Evolutionary conservation across 2,888 invertebrate genomes (phyloP), one percentile per base, ranked within the genome.

Genomic region (Biston betularia): DNA sequence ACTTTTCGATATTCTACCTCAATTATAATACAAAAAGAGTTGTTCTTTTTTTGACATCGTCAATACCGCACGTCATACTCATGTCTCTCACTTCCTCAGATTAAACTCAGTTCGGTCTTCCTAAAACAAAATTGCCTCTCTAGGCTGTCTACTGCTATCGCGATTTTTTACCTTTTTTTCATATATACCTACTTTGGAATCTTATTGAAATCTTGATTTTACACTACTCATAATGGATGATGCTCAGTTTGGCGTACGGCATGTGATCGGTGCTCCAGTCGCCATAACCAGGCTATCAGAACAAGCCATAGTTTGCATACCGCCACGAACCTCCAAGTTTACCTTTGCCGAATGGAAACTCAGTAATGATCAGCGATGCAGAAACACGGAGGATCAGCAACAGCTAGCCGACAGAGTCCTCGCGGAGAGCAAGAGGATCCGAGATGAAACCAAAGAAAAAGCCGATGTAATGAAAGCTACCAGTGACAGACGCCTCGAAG

Each of bases 331-430:
- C 14, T 81, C 93, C 14, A 94, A 94, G 73, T 97, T 96, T 80
- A 96, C 96, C 0, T 82, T 96, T 58, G 91, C 94, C 66, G 97
- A 97, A 88, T 97, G 97, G 97, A 95, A 95, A 77, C 87, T 95
- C 65, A 96, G 96, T 85, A 97, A 96, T 84, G 93, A 94, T 55
- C 92, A 95, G 65, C 95, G 96, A 78, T 95, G 95, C 85, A 94
- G 96, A 73, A 96, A 96, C 68, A 96, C 97, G 11, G 96, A 97
- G 78, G 96, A 96, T 70, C 98, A 98, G 82, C 96, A 98, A 84
- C 96, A 96, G 80, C 91, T 97, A 9, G 97, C 98, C 0, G 98
- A 98, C 85, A 95, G 97, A 66, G 92, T 98, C 55, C 90, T 97
- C 15, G 94, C 92, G 55, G 95, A 95, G 75, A 93, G 94, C 61